A percentile compares a stretch with the other conserved stretches of the same genome.
Evolutionary conservation across 2,888 invertebrate species (phyloP).

Genomic region (Pachliopta kotzebuea): DNA sequence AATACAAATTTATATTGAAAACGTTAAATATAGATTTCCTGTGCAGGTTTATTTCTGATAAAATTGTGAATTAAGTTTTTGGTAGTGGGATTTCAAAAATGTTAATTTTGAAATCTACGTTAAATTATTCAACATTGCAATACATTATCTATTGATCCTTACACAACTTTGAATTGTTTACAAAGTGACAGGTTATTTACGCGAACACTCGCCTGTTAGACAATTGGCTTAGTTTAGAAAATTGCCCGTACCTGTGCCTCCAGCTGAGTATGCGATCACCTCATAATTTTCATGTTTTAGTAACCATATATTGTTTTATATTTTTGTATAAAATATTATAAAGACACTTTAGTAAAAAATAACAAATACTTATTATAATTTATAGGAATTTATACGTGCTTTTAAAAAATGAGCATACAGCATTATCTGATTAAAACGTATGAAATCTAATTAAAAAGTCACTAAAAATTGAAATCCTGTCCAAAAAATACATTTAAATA

Average conservation of each 20-base stretch:
- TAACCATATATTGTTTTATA: neutral
- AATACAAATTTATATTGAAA: neutral
- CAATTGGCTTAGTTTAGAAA: constrained; percentile 36
- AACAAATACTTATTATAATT: no score
- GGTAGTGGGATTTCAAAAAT: constrained; percentile 20
- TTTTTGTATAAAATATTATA: no score
- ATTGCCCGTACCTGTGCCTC: constrained; percentile 8
- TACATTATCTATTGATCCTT: constrained; percentile 48
- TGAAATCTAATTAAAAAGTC: no score
- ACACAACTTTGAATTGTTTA: constrained; percentile 53
- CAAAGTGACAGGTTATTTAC: constrained; percentile 46
- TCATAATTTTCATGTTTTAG: neutral
- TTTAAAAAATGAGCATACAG: no score
- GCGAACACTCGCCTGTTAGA: constrained; percentile 43
- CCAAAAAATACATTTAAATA: no score
- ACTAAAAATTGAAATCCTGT: no score
- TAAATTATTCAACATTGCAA: constrained; percentile 43
- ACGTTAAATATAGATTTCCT: neutral
- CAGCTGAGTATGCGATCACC: neutral
- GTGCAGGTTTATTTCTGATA: neutral
- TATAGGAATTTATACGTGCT: no score
- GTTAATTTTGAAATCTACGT: constrained; percentile 32
- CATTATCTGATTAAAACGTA: no score
- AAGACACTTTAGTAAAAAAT: no score
- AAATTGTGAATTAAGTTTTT: constrained; percentile 28